Base-by-base conservation (phyloP, 2,888 invertebrate genomes). In the Tillus elongatus region DNA sequence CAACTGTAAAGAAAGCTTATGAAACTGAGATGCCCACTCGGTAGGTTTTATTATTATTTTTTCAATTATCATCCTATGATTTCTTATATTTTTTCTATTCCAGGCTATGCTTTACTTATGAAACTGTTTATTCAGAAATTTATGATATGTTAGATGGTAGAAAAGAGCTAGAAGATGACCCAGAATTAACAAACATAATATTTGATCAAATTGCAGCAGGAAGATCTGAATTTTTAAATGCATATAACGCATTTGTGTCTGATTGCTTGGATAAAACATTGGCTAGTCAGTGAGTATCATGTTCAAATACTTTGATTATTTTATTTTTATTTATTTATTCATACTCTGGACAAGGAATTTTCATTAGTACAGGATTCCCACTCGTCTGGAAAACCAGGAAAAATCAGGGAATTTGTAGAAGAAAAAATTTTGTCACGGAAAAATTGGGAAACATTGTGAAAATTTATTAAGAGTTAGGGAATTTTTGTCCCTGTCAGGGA, bases 61-160 rank as follows among this genome's bases (percentile, higher is more conserved):
- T 4, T 8, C 30, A 10, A 8, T 29, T n/a, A 8, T 29, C n/a
- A 9, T 6, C 11, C 4, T 10, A 11, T 29, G 12, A 6, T 10
- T 9, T 8, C n/a, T 29, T n/a, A 19, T n/a, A 19, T 6, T 19
- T 19, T 19, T 8, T 19, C n/a, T 45, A 36, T 66, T 69, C 31
- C 68, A 87, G 85, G 61, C 71, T 90, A 61, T 75, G 83, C 44
- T 74, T 74, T 43, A 73, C 86, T 44, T 91, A 91, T 63, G 84
- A 85, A 47, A 73, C 72, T 49, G 77, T 82, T 3, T 73, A 88
- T 46, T 79, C 83, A 9, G 71, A 73, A 47, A 57, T 91, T 40
- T 82, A 82, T 56, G 75, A 77, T 52, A 73, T 56, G 35, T 37
- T 63, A 31, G 46, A 51, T 33, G 48, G 44, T 27, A 44, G 55